A percentile compares a stretch with the other conserved stretches of the same genome.
Conservation (phyloP, 2,797 vertebrate species). For the Megaceryle alcyon region DNA sequence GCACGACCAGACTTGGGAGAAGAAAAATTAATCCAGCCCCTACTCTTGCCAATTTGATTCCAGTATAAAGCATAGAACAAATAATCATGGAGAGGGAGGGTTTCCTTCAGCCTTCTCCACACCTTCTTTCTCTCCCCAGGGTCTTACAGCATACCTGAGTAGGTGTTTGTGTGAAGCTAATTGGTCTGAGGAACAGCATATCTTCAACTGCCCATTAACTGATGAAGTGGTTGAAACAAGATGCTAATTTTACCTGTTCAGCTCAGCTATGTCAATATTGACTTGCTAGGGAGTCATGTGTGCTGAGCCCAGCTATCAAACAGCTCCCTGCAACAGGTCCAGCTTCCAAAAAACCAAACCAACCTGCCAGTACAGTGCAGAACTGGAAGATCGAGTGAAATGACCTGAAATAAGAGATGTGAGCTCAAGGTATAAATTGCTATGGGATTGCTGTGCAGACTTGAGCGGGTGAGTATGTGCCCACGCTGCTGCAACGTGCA, state of each 20-base stretch:
- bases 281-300: neutral
- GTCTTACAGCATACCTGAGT: neutral
- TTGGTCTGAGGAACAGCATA: neutral
- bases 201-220: neutral
- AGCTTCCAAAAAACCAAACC: neutral
- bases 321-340: neutral
- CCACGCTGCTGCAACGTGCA: neutral
- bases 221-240: neutral
- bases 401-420: neutral
- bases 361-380: neutral
- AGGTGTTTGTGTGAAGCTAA: slow-evolving; percentile 12
- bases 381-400: neutral
- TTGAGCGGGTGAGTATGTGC: too few species aligned
- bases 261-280: neutral
- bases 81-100: neutral
- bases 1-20: neutral
- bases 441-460: neutral
- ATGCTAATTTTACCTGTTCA: neutral
- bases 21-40: neutral
- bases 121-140: neutral
- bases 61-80: neutral
- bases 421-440: neutral
- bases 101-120: neutral
- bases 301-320: neutral
- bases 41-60: neutral